These are phyloP conservation scores for Plectrocnemia conspersa DNA, from an alignment of 1,140 invertebrate genomes.

Conservation along the genomic window DNA sequence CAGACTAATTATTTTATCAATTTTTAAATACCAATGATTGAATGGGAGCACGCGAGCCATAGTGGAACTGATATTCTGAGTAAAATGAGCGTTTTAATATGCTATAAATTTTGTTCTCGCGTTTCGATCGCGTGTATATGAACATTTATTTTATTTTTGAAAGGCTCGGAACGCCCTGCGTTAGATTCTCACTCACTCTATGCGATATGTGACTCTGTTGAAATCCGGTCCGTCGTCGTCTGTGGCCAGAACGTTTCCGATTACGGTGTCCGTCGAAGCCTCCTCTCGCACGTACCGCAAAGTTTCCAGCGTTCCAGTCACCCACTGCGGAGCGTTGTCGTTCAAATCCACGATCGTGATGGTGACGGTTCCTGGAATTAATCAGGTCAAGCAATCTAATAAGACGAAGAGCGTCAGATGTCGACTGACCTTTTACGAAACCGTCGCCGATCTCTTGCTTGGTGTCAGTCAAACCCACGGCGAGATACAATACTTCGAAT, in stretches of 20 bases:
- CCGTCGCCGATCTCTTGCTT: slow-evolving; percentile 43
- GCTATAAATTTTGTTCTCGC: too few species aligned
- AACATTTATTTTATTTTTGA: too few species aligned
- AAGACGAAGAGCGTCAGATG: background rate
- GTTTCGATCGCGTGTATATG: too few species aligned
- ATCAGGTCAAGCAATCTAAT: background rate
- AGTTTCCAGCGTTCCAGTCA: slow-evolving; percentile 38
- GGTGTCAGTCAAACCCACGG: slow-evolving; percentile 45
- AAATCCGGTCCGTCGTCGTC: slow-evolving; percentile 54
- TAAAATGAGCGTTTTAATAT: too few species aligned
- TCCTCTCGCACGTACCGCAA: slow-evolving; percentile 44
- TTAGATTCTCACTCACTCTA: slow-evolving; percentile 39
- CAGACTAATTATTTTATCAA: too few species aligned
- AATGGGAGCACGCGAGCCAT: too few species aligned
- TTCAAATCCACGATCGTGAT: slow-evolving; percentile 51
- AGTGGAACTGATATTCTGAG: too few species aligned
- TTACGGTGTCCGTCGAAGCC: slow-evolving; percentile 40
- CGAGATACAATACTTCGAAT: slow-evolving; percentile 53
- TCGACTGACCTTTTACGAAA: slow-evolving; percentile 40
- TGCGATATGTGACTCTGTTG: slow-evolving; percentile 44
- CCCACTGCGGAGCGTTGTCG: slow-evolving; percentile 52
- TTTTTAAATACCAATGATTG: too few species aligned
- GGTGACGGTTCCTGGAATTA: slow-evolving; percentile 45
- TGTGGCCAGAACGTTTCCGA: slow-evolving; percentile 49
- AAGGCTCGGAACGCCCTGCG: too few species aligned